These are phyloP conservation scores for Siniperca undulata DNA, from an alignment of 2,797 vertebrate genomes.

Conservation along the genomic window DNA sequence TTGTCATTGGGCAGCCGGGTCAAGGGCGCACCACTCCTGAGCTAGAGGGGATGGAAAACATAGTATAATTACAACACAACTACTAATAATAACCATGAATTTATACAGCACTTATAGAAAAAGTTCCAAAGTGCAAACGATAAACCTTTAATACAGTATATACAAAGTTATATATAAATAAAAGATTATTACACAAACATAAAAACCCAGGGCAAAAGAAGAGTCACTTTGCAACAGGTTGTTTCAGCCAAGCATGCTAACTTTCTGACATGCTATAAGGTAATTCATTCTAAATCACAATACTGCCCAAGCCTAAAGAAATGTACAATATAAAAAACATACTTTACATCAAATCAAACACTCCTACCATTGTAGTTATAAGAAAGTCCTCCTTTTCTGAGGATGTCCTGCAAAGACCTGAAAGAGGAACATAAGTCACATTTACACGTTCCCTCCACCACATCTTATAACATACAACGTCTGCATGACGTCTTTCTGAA, in stretches of 20 bases:
- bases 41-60: conserved; percentile 72
- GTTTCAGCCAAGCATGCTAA: not conserved
- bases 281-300: not conserved
- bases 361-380: conserved; percentile 93
- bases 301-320: not conserved
- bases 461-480: not conserved
- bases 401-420: conserved; percentile 86
- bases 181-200: not conserved
- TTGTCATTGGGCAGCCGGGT: conserved; percentile 95
- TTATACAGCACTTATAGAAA: not conserved
- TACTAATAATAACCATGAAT: not conserved
- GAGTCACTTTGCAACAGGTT: not conserved
- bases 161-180: no score
- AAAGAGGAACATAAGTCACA: conserved; percentile 49
- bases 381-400: conserved; percentile 91
- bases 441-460: not conserved
- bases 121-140: not conserved
- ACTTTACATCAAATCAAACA: not conserved
- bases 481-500: not conserved
- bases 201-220: not conserved
- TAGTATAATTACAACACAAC: not conserved
- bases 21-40: conserved; percentile 93
- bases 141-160: not conserved
- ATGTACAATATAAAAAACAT: not conserved
- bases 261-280: not conserved